A percentile compares a stretch with the other conserved stretches of the same genome.
Evolutionary conservation across 2,888 invertebrate species (phyloP).

Genomic region (Ectropis crepuscularia): DNA sequence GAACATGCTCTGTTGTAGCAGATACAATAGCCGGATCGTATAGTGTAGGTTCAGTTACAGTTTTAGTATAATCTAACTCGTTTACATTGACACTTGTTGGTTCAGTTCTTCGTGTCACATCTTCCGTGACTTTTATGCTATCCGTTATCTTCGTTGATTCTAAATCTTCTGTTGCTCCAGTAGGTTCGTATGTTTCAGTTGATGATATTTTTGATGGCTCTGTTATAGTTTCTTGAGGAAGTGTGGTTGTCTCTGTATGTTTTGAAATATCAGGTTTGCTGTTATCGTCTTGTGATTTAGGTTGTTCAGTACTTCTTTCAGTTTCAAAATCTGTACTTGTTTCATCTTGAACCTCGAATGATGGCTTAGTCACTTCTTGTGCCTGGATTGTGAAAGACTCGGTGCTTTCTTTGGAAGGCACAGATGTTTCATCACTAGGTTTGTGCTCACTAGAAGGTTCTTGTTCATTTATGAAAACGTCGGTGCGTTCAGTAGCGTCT

Average conservation of each 20-base stretch:
- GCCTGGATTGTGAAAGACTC: conserved; percentile 1
- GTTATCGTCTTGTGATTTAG: background rate
- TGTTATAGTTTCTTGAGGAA: conserved; percentile 12
- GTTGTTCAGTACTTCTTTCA: conserved; percentile 10
- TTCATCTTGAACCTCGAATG: conserved; percentile 21
- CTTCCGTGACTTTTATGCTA: background rate
- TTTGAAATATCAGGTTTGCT: conserved; percentile 4
- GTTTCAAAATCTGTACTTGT: conserved; percentile 11
- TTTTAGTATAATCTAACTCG: background rate
- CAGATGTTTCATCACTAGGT: conserved; percentile 7
- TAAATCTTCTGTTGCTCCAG: conserved; percentile 3
- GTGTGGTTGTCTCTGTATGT: conserved; percentile 3
- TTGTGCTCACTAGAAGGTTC: conserved; percentile 9
- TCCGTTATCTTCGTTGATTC: conserved; percentile 2
- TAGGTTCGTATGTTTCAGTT: background rate
- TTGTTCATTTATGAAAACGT: background rate
- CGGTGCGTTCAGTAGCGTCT: conserved; percentile 2
- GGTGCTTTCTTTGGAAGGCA: conserved; percentile 5
- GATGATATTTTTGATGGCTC: conserved; percentile 2
- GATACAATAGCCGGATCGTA: conserved; percentile 1
- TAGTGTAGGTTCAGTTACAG: conserved; percentile 5
- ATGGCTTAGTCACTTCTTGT: conserved; percentile 10
- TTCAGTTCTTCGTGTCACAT: conserved; percentile 5
- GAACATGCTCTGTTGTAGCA: background rate
- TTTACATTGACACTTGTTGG: conserved; percentile 4